Percentiles rank a stretch among this genome's conserved stretches.
Conservation (phyloP, 2,888 invertebrate genomes). For the Idaea straminata region DNA sequence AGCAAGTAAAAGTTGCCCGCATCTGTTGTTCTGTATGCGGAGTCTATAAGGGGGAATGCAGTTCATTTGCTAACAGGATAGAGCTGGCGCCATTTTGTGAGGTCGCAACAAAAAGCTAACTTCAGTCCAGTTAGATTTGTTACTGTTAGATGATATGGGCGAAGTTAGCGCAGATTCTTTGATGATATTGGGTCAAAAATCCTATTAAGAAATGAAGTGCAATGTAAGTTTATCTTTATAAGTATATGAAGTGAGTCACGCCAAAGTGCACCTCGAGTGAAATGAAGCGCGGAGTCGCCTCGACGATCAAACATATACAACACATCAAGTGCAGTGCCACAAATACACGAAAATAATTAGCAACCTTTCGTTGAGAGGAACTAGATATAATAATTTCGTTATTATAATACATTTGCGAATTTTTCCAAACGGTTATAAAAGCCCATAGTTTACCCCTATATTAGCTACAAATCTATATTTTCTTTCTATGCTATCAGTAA, state of each 20-base stretch:
- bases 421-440: slow-evolving; percentile 39
- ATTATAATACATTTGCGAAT: slow-evolving; percentile 18
- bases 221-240: neutral
- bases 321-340: slow-evolving; percentile 44
- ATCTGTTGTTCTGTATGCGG: neutral
- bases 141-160: slow-evolving; percentile 3
- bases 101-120: neutral
- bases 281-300: slow-evolving; percentile 40
- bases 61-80: neutral
- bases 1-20: neutral
- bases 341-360: slow-evolving; percentile 31
- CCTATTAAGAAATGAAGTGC: too few species aligned
- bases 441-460: slow-evolving; percentile 70
- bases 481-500: slow-evolving; percentile 68
- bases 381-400: slow-evolving; percentile 31
- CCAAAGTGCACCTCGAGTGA: slow-evolving; percentile 33
- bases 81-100: neutral
- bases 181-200: too few species aligned
- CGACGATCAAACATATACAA: slow-evolving; percentile 54
- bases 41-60: neutral
- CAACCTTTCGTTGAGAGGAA: slow-evolving; percentile 46
- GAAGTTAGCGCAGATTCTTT: slow-evolving; percentile 8
- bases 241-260: slow-evolving; percentile 15
- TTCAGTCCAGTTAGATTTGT: neutral
- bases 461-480: slow-evolving; percentile 68